Evolutionary conservation across 2,797 vertebrate genomes (phyloP).

Genomic region (Sternarchorhynchus goeldii): DNA sequence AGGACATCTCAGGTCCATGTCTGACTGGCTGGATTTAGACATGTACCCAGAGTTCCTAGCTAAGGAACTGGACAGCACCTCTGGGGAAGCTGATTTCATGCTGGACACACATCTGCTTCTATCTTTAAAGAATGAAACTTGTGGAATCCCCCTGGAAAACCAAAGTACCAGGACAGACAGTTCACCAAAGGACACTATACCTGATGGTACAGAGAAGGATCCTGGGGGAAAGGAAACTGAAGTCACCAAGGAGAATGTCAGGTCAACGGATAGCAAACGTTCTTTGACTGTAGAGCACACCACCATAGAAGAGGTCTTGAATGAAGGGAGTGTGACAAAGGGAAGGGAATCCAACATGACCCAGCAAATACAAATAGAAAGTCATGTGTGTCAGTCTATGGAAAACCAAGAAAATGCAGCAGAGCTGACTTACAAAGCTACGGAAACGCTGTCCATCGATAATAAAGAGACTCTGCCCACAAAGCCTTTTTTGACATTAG

Average conservation of each 20-base stretch:
- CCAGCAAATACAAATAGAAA: not conserved
- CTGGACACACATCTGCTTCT: not conserved
- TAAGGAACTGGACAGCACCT: not conserved
- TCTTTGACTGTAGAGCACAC: not conserved
- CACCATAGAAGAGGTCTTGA: not conserved
- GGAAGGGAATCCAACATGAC: not conserved
- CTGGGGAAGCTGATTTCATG: not conserved
- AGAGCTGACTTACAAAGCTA: not conserved
- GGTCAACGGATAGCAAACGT: not conserved
- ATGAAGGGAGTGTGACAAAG: too few species aligned
- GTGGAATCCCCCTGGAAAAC: not conserved
- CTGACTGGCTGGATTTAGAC: not conserved
- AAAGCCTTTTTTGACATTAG: not conserved
- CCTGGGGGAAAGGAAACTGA: not conserved
- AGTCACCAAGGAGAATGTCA: not conserved
- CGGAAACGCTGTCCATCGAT: not conserved
- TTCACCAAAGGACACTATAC: not conserved
- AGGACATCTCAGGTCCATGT: too few species aligned
- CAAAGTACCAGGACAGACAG: not conserved
- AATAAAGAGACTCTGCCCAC: not conserved
- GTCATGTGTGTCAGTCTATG: not conserved
- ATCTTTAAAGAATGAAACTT: not conserved
- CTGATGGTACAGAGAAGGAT: not conserved
- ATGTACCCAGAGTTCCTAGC: not conserved
- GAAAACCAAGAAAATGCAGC: not conserved